phyloP scores from a whole-genome alignment of 2,113 vertebrate genomes.

The Pygoscelis adeliae region DNA sequence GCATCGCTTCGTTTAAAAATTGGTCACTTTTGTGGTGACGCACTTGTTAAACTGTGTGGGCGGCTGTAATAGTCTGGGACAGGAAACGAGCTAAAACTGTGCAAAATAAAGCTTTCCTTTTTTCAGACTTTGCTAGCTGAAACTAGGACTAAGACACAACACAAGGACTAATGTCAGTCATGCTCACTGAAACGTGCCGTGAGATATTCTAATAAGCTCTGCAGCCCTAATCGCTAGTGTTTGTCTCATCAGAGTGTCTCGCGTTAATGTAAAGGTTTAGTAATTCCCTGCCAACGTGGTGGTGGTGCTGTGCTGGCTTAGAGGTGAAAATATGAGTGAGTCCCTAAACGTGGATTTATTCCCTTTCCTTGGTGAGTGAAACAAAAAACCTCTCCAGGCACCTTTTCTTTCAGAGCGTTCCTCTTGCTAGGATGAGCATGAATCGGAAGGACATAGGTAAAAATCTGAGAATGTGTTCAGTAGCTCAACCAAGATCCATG shows the following conservation, averaged over 20 bases:
- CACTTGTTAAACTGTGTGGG: neutral
- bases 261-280: neutral
- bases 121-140: neutral
- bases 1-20: neutral
- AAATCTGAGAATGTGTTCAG: neutral
- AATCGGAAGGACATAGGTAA: neutral
- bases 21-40: neutral
- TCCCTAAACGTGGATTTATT: neutral
- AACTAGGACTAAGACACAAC: neutral
- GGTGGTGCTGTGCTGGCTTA: neutral
- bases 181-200: neutral
- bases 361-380: neutral
- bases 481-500: neutral
- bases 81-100: neutral
- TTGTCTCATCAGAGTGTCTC: neutral
- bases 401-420: neutral
- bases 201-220: neutral
- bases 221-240: neutral
- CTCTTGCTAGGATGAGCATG: neutral
- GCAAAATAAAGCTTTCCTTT: constrained; percentile 35
- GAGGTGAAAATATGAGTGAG: neutral
- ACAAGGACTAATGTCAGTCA: neutral
- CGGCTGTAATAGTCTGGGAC: neutral
- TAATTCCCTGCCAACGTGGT: neutral
- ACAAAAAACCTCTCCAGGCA: neutral